These are phyloP conservation scores for Rhinopithecus roxellana DNA, from an alignment of 2,113 vertebrate genomes.

Conservation along the genomic window DNA sequence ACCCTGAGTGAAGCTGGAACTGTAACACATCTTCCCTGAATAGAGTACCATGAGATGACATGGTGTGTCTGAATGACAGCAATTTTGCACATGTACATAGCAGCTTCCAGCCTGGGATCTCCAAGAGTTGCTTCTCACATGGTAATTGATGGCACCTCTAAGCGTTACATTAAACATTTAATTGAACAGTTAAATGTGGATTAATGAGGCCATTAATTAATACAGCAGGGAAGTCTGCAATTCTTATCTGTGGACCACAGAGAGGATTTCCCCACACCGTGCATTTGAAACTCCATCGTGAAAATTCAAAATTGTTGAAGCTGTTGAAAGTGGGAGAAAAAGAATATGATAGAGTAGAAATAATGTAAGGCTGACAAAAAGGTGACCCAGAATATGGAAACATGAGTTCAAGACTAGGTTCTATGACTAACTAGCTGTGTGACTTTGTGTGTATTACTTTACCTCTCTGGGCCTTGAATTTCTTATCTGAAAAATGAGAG, in stretches of 20 bases:
- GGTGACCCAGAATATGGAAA: neutral
- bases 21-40: constrained; percentile 57
- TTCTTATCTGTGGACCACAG: constrained; percentile 78
- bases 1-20: constrained; percentile 45
- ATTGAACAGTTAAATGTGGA: constrained; percentile 82
- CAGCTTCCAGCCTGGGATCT: constrained; percentile 68
- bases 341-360: neutral
- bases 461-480: neutral
- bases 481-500: neutral
- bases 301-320: constrained; percentile 55
- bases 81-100: constrained; percentile 61
- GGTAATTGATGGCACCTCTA: constrained; percentile 81
- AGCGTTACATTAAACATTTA: constrained; percentile 82
- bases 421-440: neutral
- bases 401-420: neutral
- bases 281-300: constrained; percentile 52
- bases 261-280: constrained; percentile 63
- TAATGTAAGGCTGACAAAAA: neutral
- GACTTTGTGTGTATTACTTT: neutral
- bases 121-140: constrained; percentile 69
- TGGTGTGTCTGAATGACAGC: constrained; percentile 55
- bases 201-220: constrained; percentile 82
- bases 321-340: neutral
- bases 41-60: constrained; percentile 52
- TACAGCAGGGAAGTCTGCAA: constrained; percentile 75